A percentile compares a stretch with the other conserved stretches of the same genome.
These are phyloP conservation scores for Agelaius tricolor DNA, from an alignment of 2,113 vertebrate genomes.

Conservation along the genomic window DNA sequence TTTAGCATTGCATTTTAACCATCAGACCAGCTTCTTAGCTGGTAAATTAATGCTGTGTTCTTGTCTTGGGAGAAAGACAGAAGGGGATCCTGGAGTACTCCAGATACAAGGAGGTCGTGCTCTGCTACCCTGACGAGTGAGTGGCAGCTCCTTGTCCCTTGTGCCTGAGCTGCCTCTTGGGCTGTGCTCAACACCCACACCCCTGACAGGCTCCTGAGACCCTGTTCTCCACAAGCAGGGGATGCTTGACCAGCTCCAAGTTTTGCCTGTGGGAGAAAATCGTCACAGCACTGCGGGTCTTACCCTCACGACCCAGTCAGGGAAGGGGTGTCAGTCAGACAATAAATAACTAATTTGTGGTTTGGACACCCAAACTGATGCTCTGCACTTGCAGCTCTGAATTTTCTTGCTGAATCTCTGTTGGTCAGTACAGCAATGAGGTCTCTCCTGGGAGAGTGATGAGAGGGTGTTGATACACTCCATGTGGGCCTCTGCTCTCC, in stretches of 20 bases:
- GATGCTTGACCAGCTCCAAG: neutral
- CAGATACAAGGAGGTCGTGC: neutral
- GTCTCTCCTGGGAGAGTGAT: neutral
- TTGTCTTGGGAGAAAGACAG: neutral
- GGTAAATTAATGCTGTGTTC: neutral
- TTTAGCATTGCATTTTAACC: neutral
- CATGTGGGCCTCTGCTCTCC: accelerated
- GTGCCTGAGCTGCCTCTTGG: neutral
- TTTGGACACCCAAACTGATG: neutral
- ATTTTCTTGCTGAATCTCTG: neutral
- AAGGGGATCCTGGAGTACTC: neutral
- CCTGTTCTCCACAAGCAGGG: neutral
- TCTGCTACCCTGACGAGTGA: neutral
- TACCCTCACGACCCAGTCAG: neutral
- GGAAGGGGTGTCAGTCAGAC: neutral
- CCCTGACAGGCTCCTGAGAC: neutral
- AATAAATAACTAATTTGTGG: neutral
- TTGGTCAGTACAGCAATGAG: neutral
- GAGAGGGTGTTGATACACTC: accelerated
- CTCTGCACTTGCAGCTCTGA: neutral
- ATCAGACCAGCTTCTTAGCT: neutral
- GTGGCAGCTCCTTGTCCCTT: neutral
- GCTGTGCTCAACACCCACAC: neutral
- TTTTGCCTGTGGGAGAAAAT: neutral
- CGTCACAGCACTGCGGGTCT: neutral